These are phyloP conservation scores for Holacanthus passer DNA, from an alignment of 2,113 vertebrate species.

Conservation along the genomic window DNA sequence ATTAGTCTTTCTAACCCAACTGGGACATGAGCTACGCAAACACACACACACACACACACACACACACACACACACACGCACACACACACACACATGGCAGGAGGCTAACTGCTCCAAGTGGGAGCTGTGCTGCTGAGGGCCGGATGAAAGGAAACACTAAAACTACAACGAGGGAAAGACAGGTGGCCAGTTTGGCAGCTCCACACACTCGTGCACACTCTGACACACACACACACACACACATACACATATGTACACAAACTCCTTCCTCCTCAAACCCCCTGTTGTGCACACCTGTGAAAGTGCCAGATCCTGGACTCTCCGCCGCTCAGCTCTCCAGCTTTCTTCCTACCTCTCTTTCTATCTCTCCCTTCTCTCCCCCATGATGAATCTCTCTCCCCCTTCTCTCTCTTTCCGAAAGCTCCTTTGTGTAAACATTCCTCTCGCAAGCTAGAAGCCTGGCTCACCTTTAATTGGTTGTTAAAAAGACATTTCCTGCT, in stretches of 20 bases:
- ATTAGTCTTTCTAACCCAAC: conserved; percentile 79
- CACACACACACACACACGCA: conserved; percentile 27
- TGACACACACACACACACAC: conserved; percentile 47
- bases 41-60: conserved; percentile 57
- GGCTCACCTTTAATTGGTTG: conserved; percentile 78
- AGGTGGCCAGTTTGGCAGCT: conserved; percentile 83
- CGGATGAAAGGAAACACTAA: conserved; percentile 86
- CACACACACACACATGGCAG: conserved; percentile 65
- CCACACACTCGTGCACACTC: conserved; percentile 56
- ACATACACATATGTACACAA: conserved; percentile 32
- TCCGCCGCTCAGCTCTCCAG: conserved; percentile 43
- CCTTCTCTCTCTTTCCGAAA: conserved; percentile 35
- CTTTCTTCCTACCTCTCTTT: conserved; percentile 37
- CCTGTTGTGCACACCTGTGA: conserved; percentile 82
- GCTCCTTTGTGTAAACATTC: conserved; percentile 73
- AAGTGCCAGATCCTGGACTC: conserved; percentile 75
- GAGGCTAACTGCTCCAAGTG: conserved; percentile 81
- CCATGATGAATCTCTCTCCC: conserved; percentile 49
- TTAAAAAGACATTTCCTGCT: conserved; percentile 81
- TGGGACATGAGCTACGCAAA: conserved; percentile 70
- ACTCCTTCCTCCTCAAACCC: conserved; percentile 74
- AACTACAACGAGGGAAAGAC: conserved; percentile 85
- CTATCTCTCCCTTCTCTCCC: conserved; percentile 37
- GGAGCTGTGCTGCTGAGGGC: conserved; percentile 82
- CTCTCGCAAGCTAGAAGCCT: conserved; percentile 48